Conservation (phyloP, 2,888 invertebrate genomes). For the Cylindroiulus punctatus region DNA sequence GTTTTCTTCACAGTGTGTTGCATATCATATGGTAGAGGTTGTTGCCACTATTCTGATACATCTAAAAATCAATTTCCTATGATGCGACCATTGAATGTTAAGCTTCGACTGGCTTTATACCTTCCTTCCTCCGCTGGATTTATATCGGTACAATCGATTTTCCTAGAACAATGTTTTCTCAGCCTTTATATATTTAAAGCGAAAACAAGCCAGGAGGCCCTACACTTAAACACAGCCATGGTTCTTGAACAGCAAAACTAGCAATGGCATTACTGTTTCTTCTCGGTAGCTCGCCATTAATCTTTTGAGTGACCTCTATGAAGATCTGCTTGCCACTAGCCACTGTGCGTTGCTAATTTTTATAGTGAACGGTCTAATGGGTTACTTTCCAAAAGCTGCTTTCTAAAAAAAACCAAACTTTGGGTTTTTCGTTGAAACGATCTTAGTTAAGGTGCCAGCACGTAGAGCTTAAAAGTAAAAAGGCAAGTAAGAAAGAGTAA, state of each 20-base stretch:
- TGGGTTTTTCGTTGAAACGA: neutral
- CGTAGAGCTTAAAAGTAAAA: conserved; percentile 38
- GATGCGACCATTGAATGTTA: neutral
- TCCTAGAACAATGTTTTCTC: neutral
- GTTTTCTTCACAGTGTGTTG: too few relatives aligned
- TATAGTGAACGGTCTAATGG: neutral
- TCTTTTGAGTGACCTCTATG: conserved; percentile 6
- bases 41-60: neutral
- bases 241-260: neutral
- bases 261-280: neutral
- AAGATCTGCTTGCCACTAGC: neutral
- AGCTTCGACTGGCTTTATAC: neutral
- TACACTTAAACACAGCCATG: neutral
- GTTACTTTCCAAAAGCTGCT: neutral
- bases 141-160: neutral
- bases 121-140: neutral
- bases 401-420: neutral
- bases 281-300: conserved; percentile 3
- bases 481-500: conserved; percentile 21
- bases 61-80: neutral
- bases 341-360: conserved; percentile 16
- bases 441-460: conserved; percentile 1
- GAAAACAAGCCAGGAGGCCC: neutral
- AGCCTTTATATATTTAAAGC: neutral
- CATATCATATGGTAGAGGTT: too few relatives aligned